Percentiles rank a stretch among this genome's conserved stretches.
These are phyloP conservation scores for human (Homo sapiens) DNA, from an alignment of 2,113 vertebrate genomes.

Conservation along the genomic window GRCh38 chr3:137320501-137321000, in stretches of 20 bases:
- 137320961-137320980: neutral
- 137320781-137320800: neutral
- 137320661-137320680: neutral
- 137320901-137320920: neutral
- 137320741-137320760: neutral
- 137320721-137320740: rapidly evolving
- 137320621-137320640: neutral
- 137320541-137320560: neutral
- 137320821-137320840: conserved; percentile 2
- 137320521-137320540: conserved; percentile 14
- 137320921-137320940: neutral
- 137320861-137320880: neutral
- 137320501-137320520: neutral
- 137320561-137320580: neutral
- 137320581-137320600: neutral
- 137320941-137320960: neutral
- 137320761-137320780: neutral
- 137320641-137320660: neutral
- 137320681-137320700: neutral
- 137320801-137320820: neutral
- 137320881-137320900: neutral
- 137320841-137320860: neutral
- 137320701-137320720: neutral
- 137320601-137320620: neutral
- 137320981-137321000: neutral